These are phyloP conservation scores for Ametastegia equiseti DNA, from an alignment of 2,888 invertebrate genomes.

Conservation along the genomic window DNA sequence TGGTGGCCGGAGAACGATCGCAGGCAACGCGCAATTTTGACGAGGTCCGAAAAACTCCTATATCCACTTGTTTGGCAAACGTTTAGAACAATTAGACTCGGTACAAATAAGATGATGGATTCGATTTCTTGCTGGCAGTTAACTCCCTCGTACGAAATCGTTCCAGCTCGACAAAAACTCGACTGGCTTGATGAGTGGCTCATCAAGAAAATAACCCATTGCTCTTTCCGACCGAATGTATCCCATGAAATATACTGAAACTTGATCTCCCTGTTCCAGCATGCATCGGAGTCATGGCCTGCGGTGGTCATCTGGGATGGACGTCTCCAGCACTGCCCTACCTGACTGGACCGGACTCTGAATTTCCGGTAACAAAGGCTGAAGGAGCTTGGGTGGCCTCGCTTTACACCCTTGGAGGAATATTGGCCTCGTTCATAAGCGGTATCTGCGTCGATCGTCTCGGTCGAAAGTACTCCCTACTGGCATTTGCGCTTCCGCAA, in stretches of 20 bases:
- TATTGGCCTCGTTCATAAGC: conserved; percentile 64
- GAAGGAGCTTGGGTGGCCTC: conserved; percentile 70
- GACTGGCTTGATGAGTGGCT: neutral
- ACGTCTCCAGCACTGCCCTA: conserved; percentile 68
- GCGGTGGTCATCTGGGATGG: conserved; percentile 69
- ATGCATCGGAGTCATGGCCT: conserved; percentile 66
- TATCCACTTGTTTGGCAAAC: neutral
- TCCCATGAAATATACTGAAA: neutral
- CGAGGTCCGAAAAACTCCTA: neutral
- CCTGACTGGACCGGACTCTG: conserved; percentile 60
- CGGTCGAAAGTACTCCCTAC: conserved; percentile 67
- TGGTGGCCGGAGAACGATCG: neutral
- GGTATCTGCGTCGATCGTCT: conserved; percentile 64
- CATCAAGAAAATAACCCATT: no score
- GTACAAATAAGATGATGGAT: neutral
- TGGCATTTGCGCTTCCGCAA: conserved; percentile 65
- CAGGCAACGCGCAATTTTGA: neutral
- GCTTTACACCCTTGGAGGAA: conserved; percentile 65
- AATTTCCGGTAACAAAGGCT: conserved; percentile 62
- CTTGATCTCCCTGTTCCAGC: conserved; percentile 55
- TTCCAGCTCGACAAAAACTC: neutral
- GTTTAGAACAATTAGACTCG: neutral
- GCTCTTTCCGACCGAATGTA: neutral
- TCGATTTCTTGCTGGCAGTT: neutral
- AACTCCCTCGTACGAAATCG: neutral